Conservation (phyloP, 2,888 invertebrate species). For the Adineta ricciae region DNA sequence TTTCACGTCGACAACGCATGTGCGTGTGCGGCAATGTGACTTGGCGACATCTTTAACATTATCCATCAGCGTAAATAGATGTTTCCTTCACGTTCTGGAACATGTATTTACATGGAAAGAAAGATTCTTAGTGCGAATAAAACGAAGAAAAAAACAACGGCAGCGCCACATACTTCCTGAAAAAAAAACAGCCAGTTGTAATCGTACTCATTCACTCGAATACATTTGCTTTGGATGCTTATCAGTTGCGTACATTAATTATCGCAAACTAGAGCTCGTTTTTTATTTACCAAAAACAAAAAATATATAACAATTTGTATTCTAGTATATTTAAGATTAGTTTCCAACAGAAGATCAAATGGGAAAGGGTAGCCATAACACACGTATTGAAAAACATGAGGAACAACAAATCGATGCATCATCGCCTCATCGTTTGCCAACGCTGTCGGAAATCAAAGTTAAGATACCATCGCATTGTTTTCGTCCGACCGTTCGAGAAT, state of each 20-base stretch:
- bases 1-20: neutral
- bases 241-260: too few species aligned
- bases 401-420: neutral
- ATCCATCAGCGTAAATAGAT: neutral
- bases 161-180: too few species aligned
- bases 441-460: slow-evolving; percentile 41
- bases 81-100: too few species aligned
- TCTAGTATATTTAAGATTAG: neutral
- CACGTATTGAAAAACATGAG: slow-evolving; percentile 42
- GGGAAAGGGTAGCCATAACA: slow-evolving; percentile 49
- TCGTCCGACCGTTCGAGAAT: slow-evolving; percentile 38
- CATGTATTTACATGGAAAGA: too few species aligned
- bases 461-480: slow-evolving; percentile 42
- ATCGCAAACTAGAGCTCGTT: too few species aligned
- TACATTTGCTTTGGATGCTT: too few species aligned
- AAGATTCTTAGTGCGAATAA: too few species aligned
- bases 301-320: neutral
- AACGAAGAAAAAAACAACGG: too few species aligned
- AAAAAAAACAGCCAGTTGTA: too few species aligned
- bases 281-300: too few species aligned
- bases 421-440: slow-evolving; percentile 39
- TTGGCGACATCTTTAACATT: neutral
- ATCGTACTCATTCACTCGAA: too few species aligned
- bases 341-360: slow-evolving; percentile 4
- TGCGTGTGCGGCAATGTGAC: neutral